Conservation (phyloP, 2,888 invertebrate species). For the Alentia gelatinosa region DNA sequence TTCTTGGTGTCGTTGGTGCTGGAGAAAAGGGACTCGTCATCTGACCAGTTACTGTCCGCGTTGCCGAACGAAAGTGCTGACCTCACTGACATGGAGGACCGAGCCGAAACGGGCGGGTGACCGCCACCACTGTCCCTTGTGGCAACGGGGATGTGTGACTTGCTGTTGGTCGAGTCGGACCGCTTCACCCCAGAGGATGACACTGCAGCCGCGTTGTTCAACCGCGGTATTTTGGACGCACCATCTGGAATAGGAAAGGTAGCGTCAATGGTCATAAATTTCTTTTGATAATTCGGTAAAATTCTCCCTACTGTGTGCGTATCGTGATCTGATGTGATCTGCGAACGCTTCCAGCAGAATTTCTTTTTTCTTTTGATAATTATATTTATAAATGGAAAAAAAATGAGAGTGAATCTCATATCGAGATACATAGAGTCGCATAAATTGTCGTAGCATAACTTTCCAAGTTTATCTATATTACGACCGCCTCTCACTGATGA, state of each 20-base stretch:
- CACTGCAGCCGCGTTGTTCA: neutral
- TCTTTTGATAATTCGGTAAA: no score
- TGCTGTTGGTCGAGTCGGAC: neutral
- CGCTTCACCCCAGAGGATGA: neutral
- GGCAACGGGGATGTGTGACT: constrained; percentile 24
- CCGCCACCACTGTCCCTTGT: constrained; percentile 1
- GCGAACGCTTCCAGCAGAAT: no score
- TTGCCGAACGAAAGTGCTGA: constrained; percentile 49
- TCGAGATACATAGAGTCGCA: no score
- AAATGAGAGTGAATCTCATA: no score
- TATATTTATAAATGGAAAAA: no score
- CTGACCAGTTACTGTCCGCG: constrained; percentile 47
- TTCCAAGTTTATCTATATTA: no score
- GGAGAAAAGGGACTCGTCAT: constrained; percentile 35
- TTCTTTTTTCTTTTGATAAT: no score
- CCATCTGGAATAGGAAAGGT: neutral
- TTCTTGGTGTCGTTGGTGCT: constrained; percentile 40
- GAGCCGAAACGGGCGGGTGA: constrained; percentile 50
- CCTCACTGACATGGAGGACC: constrained; percentile 12
- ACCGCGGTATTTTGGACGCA: neutral
- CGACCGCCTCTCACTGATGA: no score
- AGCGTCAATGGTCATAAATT: no score
- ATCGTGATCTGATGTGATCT: no score
- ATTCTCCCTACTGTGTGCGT: no score
- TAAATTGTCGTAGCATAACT: no score